A percentile compares a stretch with the other conserved stretches of the same genome.
These are phyloP conservation scores for Coptodon rendalli DNA, from an alignment of 2,113 vertebrate species.

Conservation along the genomic window DNA sequence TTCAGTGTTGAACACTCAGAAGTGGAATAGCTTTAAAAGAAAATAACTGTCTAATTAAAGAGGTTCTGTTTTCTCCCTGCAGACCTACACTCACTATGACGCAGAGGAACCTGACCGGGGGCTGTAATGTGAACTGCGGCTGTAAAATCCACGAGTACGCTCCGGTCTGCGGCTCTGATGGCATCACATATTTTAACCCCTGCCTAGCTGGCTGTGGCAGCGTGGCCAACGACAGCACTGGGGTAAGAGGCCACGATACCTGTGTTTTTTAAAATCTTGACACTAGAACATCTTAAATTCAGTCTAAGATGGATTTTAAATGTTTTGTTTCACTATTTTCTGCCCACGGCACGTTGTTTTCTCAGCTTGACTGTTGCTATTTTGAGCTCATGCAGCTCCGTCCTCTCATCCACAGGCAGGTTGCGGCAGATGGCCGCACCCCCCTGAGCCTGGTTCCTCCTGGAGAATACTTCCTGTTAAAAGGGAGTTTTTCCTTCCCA, in stretches of 20 bases:
- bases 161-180: slow-evolving; percentile 96
- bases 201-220: slow-evolving; percentile 92
- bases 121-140: slow-evolving; percentile 96
- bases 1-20: background rate
- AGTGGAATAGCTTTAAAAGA: background rate
- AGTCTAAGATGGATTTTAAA: background rate
- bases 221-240: slow-evolving; percentile 85
- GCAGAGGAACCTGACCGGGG: slow-evolving; percentile 93
- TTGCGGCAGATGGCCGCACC: background rate
- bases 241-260: slow-evolving; percentile 67
- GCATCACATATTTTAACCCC: slow-evolving; percentile 98
- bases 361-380: background rate
- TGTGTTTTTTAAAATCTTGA: background rate
- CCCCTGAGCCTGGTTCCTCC: background rate
- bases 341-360: accelerated
- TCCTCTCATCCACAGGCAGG: background rate
- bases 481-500: background rate
- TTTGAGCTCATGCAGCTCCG: background rate
- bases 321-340: background rate
- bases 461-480: background rate
- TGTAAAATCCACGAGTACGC: slow-evolving; percentile 95
- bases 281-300: background rate
- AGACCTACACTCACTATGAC: slow-evolving; percentile 95
- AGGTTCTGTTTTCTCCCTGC: background rate
- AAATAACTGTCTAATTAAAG: background rate